Evolutionary conservation across 2,113 vertebrate species (phyloP), one percentile per base, ranked within the genome.

Genomic region (Arenaria interpres): DNA sequence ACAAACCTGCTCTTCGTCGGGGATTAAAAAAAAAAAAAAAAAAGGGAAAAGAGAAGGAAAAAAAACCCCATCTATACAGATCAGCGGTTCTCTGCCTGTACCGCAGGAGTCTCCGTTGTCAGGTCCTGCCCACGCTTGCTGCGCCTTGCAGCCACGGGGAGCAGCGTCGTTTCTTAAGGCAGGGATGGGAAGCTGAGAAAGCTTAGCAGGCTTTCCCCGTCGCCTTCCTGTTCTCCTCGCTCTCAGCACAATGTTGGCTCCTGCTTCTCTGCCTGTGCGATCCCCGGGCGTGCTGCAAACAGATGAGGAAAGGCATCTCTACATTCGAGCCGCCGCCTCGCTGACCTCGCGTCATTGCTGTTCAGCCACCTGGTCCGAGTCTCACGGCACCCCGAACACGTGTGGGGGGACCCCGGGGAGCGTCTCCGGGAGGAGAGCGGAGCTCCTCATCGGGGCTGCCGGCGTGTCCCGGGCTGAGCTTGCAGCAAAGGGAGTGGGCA

Each of bases 401-500:
- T 81, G 67, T 28, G 27, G 1, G 0, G 48, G 57, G 51, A 83
- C 73, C 60, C 53, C 1, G 1, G 81, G 69, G 90, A 84, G 62
- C 37, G 51, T 1, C 80, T 50, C 76, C 0, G 0, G 57, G 54
- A 90, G 77, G 77, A 83, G 59, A 93, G n/a, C 2, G 1, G 82
- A 63, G 64, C 63, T 69, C 71, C 68, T 69, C 14, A 10, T 32
- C 4, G 14, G 37, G 69, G 56, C 85, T 89, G 84, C 77, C 1
- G 19, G 51, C 35, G 1, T 53, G 84, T 88, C 90, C 92, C 2
- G 13, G 85, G 37, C 91, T 91, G 90, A 96, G 94, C 82, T 6
- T 4, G 6, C 33, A 3, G 60, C 7, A 2, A 28, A 94, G 92
- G 87, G 89, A 95, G 97, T 96, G 93, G 92, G 97, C 90, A 96